Evolutionary conservation across 1,140 invertebrate genomes (phyloP).

Genomic region (Akabosia matsudoensis): DNA sequence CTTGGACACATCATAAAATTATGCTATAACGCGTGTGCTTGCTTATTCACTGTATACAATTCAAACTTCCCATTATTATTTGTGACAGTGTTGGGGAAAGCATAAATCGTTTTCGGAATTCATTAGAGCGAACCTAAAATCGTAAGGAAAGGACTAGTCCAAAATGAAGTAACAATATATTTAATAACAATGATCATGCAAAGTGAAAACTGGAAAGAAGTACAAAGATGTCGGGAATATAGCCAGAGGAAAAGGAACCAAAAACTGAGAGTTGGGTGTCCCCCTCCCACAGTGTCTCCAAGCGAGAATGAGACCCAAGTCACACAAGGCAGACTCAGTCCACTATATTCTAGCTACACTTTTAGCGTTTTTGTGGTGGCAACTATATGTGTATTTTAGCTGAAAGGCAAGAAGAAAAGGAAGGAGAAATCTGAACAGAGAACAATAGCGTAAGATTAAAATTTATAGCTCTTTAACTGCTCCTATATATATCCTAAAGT

Average conservation of each 20-base stretch:
- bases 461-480: no score
- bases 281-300: background rate
- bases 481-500: no score
- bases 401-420: background rate
- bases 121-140: background rate
- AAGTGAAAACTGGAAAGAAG: background rate
- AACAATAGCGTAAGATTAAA: background rate
- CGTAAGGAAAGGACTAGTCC: no score
- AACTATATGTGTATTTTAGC: background rate
- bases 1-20: background rate
- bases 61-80: background rate
- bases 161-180: background rate
- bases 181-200: background rate
- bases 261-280: background rate
- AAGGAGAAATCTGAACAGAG: background rate
- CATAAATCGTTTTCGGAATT: conserved; percentile 9
- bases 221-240: background rate
- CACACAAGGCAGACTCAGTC: no score
- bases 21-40: background rate
- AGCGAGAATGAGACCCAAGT: no score
- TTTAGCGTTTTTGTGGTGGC: no score
- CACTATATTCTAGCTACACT: no score
- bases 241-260: background rate
- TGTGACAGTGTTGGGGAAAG: background rate
- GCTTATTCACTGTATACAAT: no score